Evolutionary conservation across 2,113 vertebrate genomes (phyloP), one percentile per base, ranked within the genome.

Genomic region (Hassar affinis): DNA sequence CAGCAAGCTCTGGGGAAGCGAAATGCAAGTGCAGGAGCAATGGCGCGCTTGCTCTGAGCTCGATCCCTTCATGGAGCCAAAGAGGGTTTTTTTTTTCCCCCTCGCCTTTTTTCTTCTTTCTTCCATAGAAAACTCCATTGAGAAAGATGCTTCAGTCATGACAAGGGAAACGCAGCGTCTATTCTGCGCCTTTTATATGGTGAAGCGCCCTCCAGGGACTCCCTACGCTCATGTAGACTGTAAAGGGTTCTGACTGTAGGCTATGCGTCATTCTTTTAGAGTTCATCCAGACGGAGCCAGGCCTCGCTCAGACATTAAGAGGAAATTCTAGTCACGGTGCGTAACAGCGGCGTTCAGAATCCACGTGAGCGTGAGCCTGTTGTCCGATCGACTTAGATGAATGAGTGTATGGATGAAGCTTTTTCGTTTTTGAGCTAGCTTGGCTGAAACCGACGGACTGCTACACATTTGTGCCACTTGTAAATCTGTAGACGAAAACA

Each of bases 161-260:
- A 78, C 74, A 62, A 76, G 81, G 57, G 57, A 76, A 75, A 83
- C 6, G 45, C 47, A 4, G 72, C 30, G 77, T 78, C 82, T 74
- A 68, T 78, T 68, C 57, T 66, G 59, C 18, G 59, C 49, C 49
- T 57, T 77, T 77, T 56, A 27, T 64, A 42, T 30, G 57, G 47
- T 78, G 82, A 18, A 83, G 82, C 59, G 17, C 62, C 82, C 82
- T 78, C 74, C 45, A 17, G 74, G 72, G 82, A 78, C 59, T 42
- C 47, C 49, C 33, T 18, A 54, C 18, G 74, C 82, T 68, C 59
- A 56, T 42, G 82, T 68, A 35, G 59, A 68, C 82, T 78, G 74
- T 78, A 78, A 83, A 78, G 74, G 82, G 30, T 45, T 78, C 61
- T 83, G 82, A 77, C 59, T 83, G 82, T 56, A 66, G 81, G 74